Evolutionary conservation across 2,888 invertebrate species (phyloP).

Genomic region (Norana najaformis): DNA sequence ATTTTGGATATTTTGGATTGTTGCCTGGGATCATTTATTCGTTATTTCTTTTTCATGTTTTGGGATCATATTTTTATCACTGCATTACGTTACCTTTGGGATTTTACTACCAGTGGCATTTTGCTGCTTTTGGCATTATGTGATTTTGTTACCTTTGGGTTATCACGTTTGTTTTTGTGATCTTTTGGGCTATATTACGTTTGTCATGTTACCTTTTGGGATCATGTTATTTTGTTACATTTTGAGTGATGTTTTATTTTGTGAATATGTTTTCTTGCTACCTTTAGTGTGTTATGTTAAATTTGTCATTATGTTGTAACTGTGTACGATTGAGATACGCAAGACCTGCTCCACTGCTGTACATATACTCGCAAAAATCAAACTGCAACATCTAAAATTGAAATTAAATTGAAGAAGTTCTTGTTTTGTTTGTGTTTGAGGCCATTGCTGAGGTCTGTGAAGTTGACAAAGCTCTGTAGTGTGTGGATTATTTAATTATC

Average conservation of each 20-base stretch:
- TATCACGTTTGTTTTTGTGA: too few species aligned
- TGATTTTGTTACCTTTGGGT: background rate
- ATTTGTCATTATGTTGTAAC: background rate
- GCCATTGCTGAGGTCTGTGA: background rate
- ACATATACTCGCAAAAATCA: background rate
- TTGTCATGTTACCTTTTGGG: background rate
- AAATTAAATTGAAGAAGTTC: background rate
- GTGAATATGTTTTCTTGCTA: background rate
- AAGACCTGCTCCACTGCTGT: background rate
- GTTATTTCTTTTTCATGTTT: background rate
- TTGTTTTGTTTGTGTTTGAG: background rate
- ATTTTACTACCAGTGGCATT: too few species aligned
- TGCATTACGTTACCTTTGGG: background rate
- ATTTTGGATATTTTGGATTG: too few species aligned
- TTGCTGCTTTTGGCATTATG: too few species aligned
- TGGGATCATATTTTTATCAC: background rate
- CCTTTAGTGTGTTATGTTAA: background rate
- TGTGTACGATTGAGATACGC: background rate
- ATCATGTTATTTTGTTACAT: background rate
- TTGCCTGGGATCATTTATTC: too few species aligned
- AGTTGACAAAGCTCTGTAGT: background rate
- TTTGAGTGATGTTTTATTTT: background rate
- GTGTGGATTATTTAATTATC: background rate
- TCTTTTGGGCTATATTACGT: too few species aligned
- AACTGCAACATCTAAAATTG: conserved; percentile 10